These are phyloP conservation scores for Palaemon carinicauda DNA, from an alignment of 1,140 invertebrate species.

Conservation along the genomic window DNA sequence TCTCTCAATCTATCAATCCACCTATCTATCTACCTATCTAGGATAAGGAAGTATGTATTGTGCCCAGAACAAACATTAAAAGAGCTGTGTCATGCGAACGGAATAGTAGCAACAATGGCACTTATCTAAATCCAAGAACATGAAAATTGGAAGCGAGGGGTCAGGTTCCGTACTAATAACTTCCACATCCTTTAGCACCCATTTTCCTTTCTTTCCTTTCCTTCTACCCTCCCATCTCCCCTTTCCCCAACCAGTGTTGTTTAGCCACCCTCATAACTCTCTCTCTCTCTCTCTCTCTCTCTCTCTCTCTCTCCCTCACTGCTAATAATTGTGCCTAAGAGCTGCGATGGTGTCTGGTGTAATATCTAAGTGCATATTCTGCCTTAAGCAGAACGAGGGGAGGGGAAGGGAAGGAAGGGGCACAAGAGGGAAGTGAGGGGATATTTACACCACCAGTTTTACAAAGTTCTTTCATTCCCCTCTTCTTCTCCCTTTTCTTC, in stretches of 20 bases:
- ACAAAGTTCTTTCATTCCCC: background rate
- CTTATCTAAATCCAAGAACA: too few species aligned
- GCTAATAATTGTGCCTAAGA: slow-evolving; percentile 50
- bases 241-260: background rate
- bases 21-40: too few species aligned
- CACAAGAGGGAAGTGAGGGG: background rate
- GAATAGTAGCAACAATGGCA: too few species aligned
- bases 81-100: too few species aligned
- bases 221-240: background rate
- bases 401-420: background rate
- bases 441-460: background rate
- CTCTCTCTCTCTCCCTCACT: slow-evolving; percentile 5
- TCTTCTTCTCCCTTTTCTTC: background rate
- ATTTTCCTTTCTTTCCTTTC: background rate
- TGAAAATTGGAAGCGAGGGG: too few species aligned
- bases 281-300: background rate
- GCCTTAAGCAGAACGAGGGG: slow-evolving; percentile 1
- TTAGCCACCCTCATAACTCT: background rate
- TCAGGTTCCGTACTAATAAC: background rate
- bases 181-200: background rate
- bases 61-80: too few species aligned
- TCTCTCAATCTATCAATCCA: too few species aligned
- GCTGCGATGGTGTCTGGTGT: slow-evolving; percentile 39
- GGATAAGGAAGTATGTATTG: too few species aligned
- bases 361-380: slow-evolving; percentile 50